Conservation (phyloP, 1,140 invertebrate genomes). For the Daktulosphaira vitifoliae region DNA sequence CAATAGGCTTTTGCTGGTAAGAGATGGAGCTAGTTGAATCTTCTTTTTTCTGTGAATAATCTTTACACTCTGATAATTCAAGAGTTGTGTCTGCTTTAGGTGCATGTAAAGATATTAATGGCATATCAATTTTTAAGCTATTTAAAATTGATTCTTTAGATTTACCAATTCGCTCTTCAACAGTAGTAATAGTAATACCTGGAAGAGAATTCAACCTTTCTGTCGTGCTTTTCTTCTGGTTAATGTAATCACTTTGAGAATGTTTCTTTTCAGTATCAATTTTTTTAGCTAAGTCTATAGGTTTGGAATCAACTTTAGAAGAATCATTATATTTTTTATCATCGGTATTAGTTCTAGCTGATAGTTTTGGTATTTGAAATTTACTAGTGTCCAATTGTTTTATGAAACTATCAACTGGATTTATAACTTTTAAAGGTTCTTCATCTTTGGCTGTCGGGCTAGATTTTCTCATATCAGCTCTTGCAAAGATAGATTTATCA, state of each 20-base stretch:
- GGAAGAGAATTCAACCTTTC: conserved; percentile 23
- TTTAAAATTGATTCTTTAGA: conserved; percentile 37
- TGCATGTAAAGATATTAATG: conserved; percentile 27
- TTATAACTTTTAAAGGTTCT: conserved; percentile 48
- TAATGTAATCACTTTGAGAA: conserved; percentile 10
- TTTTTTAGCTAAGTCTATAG: conserved; percentile 35
- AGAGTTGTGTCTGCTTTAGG: conserved; percentile 30
- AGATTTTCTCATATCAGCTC: conserved; percentile 32
- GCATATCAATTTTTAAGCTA: conserved; percentile 39
- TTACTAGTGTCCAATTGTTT: conserved; percentile 64
- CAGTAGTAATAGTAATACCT: conserved; percentile 21
- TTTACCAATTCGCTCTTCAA: conserved; percentile 15
- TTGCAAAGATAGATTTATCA: conserved; percentile 24
- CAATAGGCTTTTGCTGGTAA: conserved; percentile 11
- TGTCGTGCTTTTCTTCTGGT: conserved; percentile 19
- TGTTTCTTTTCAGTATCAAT: conserved; percentile 26
- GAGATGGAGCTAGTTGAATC: background rate
- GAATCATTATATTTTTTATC: conserved; percentile 21
- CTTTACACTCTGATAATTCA: conserved; percentile 37
- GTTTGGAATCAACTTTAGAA: conserved; percentile 21
- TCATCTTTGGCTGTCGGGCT: conserved; percentile 46
- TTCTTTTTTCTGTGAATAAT: conserved; percentile 48
- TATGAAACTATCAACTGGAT: conserved; percentile 14
- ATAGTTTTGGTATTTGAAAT: conserved; percentile 77
- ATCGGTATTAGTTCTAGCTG: conserved; percentile 45